Evolutionary conservation across 2,113 vertebrate species (phyloP).

Genomic region (Dissostichus mawsoni): DNA sequence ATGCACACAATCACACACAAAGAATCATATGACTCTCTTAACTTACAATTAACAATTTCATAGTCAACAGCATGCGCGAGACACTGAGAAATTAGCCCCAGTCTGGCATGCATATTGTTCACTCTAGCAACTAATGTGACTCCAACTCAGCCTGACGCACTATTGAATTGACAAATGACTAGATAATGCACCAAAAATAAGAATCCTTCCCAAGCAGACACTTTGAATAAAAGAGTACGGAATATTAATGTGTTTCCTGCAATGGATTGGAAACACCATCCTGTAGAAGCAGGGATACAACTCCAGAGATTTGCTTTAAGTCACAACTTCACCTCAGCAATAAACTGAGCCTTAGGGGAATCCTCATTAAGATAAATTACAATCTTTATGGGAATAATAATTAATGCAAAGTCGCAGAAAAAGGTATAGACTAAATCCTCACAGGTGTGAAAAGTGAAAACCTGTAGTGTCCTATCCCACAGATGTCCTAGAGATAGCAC

Average conservation of each 20-base stretch:
- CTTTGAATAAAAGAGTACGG: constrained; percentile 3
- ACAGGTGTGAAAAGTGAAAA: constrained; percentile 35
- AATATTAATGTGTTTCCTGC: background rate
- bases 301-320: constrained; percentile 28
- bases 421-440: constrained; percentile 5
- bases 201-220: background rate
- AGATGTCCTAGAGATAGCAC: constrained; percentile 76
- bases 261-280: too few relatives aligned
- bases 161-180: constrained; percentile 42
- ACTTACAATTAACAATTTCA: constrained; percentile 55
- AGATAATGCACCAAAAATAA: constrained; percentile 9
- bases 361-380: constrained; percentile 4
- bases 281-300: background rate
- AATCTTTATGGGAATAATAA: constrained; percentile 6
- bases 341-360: constrained; percentile 18
- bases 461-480: constrained; percentile 42
- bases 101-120: constrained; percentile 22
- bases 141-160: constrained; percentile 33
- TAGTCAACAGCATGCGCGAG: constrained; percentile 31
- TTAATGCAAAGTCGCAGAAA: constrained; percentile 2
- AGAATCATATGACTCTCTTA: constrained; percentile 30
- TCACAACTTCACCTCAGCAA: constrained; percentile 17
- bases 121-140: background rate
- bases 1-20: background rate
- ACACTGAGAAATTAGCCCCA: constrained; percentile 31